Conservation (phyloP, 2,113 vertebrate species). For the Syrmaticus mikado region DNA sequence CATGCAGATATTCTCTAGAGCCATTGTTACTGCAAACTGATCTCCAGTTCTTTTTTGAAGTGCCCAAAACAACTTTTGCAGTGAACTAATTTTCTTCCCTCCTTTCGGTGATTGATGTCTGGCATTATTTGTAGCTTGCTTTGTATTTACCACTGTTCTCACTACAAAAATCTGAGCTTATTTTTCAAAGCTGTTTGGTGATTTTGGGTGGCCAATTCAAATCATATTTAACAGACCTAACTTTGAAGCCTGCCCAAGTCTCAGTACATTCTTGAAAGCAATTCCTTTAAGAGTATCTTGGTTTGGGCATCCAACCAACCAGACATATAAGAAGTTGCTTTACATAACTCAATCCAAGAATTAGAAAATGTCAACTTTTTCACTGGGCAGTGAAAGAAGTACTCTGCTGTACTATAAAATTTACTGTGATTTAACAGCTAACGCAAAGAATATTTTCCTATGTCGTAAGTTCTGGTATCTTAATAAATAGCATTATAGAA, state of each 20-base stretch:
- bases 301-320: slow-evolving; percentile 8
- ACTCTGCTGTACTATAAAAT: neutral
- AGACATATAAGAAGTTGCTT: neutral
- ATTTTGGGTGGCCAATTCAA: slow-evolving; percentile 44
- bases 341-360: neutral
- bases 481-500: neutral
- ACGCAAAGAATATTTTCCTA: neutral
- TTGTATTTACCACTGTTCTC: slow-evolving; percentile 10
- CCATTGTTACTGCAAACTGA: neutral
- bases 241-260: slow-evolving; percentile 5
- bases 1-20: neutral
- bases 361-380: slow-evolving; percentile 2
- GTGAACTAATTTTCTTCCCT: neutral
- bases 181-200: neutral
- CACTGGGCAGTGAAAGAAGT: neutral
- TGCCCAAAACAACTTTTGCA: neutral
- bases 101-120: slow-evolving; percentile 3
- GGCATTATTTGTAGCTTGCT: slow-evolving; percentile 18
- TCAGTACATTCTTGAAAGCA: neutral
- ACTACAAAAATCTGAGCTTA: slow-evolving; percentile 8
- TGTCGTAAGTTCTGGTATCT: neutral
- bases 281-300: neutral
- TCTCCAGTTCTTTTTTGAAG: neutral
- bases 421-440: neutral
- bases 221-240: neutral